These are phyloP conservation scores for Marmota monax DNA, from an alignment of 2,113 vertebrate species.

Conservation along the genomic window DNA sequence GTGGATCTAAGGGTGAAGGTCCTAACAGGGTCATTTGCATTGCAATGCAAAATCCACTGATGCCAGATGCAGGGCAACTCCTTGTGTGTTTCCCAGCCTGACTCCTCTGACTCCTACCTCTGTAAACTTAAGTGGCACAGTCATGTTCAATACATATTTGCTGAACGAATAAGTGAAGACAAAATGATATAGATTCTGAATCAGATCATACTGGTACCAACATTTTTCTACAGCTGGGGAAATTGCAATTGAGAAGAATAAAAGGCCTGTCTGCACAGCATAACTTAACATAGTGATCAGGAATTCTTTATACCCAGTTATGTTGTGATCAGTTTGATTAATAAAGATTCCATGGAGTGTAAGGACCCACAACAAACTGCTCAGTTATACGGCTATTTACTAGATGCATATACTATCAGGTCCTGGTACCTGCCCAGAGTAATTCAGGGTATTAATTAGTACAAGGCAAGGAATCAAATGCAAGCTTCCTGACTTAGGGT, in stretches of 20 bases:
- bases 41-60: neutral
- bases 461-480: neutral
- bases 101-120: neutral
- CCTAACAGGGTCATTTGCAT: neutral
- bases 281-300: neutral
- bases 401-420: neutral
- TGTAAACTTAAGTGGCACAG: neutral
- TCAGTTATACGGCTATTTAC: neutral
- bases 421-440: neutral
- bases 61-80: neutral
- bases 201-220: neutral
- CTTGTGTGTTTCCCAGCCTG: neutral
- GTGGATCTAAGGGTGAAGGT: neutral
- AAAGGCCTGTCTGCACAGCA: neutral
- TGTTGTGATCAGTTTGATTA: neutral
- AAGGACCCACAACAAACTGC: neutral
- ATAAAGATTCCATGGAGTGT: neutral
- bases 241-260: constrained; percentile 17
- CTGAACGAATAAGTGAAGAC: neutral
- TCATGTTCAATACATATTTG: neutral
- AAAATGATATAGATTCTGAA: neutral
- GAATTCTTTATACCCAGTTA: neutral
- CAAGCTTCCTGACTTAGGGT: neutral
- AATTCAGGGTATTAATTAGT: neutral
- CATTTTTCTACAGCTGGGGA: neutral